phyloP scores from a whole-genome alignment of 2,797 vertebrate species.

The Chelidonichthys spinosus region DNA sequence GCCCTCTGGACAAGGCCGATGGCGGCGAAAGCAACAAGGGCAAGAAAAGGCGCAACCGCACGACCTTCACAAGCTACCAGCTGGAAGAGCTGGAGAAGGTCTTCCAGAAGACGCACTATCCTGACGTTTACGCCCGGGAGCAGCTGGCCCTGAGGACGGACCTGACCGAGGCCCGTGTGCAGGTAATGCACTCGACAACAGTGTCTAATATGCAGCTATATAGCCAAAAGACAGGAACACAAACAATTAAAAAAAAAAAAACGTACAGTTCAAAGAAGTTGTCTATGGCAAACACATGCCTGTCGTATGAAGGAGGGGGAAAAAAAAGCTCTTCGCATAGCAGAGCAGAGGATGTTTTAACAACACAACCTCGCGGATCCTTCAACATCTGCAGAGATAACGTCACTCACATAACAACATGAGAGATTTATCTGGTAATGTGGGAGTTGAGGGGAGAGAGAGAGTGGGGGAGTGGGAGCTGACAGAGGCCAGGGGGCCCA shows the following conservation, averaged over 20 bases:
- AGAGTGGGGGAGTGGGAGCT: constrained; percentile 68
- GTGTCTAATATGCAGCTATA: background rate
- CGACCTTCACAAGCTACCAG: constrained; percentile 98
- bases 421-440: constrained; percentile 80
- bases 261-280: background rate
- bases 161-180: constrained; percentile 96
- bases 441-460: constrained; percentile 73
- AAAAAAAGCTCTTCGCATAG: constrained; percentile 19
- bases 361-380: constrained; percentile 60
- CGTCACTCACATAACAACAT: constrained; percentile 76
- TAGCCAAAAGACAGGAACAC: background rate
- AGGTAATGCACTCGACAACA: constrained; percentile 75
- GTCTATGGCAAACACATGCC: background rate
- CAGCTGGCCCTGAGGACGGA: constrained; percentile 98
- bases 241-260: background rate
- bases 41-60: constrained; percentile 97
- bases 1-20: constrained; percentile 91
- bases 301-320: background rate
- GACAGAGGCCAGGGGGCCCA: constrained; percentile 74
- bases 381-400: constrained; percentile 82
- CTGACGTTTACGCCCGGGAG: constrained; percentile 96
- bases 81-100: constrained; percentile 98
- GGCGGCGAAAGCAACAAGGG: constrained; percentile 96
- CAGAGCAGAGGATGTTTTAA: constrained; percentile 45
- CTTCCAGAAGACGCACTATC: constrained; percentile 99